Base-by-base conservation (phyloP, 2,888 invertebrate genomes). In the Drosophila lutescens region DNA sequence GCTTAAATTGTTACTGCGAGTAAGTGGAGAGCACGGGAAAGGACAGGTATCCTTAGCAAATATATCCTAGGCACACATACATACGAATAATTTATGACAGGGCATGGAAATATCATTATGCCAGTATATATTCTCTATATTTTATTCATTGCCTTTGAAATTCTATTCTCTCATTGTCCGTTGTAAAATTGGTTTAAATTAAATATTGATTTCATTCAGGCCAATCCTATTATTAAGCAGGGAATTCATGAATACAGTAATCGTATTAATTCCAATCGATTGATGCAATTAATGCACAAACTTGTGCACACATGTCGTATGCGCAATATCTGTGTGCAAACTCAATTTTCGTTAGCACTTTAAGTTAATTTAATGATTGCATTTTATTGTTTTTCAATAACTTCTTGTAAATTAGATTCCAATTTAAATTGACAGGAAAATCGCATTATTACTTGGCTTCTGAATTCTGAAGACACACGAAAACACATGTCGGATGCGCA, bases 121-220 rank as follows among this genome's bases (percentile, higher is more conserved):
- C 20, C 20, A 44, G 74, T 69, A 13, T 44, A 26, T 53, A 13
- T 41, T 46, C 26, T n/a, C 8, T 15, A 41, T 54, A 57, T 76
- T 76, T 76, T 79, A 73, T 82, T 78, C 63, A 68, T 51, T 20
- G 63, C 53, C 47, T 50, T 57, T 65, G 67, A 73, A 76, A 78
- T 43, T 7, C 2, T 41, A 53, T 34, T 8, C 10, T 13, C 32
- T 6, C 15, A 17, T 32, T 32, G 10, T 7, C 17, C 20, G 5
- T 12, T 26, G n/a, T 9, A 32, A 32, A 40, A 58, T 54, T 53
- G 30, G 30, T 20, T 40, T 54, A 13, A 54, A 41, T 54, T 20
- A 41, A 58, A 54, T 32, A 54, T 58, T n/a, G 15, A 58, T 58
- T 53, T 20, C 12, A 12, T 13, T 4, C 36, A 7, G 51, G 34